phyloP scores from a whole-genome alignment of 2,888 invertebrate species.

The Teleiodes luculella region DNA sequence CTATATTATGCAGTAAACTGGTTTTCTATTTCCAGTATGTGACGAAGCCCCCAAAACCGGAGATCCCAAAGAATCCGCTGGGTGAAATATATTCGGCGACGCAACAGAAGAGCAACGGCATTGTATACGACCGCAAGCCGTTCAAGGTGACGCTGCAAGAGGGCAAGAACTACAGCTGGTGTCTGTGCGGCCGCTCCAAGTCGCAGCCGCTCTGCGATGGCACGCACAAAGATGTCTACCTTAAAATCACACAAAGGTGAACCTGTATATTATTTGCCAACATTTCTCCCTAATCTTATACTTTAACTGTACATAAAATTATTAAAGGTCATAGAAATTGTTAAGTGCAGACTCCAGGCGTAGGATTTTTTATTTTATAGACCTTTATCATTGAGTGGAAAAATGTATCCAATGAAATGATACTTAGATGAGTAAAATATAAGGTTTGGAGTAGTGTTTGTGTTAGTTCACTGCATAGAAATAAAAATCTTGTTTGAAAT shows the following conservation, averaged over 20 bases:
- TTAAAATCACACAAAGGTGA: constrained; percentile 85
- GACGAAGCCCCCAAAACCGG: constrained; percentile 63
- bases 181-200: constrained; percentile 95
- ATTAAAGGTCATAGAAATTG: no score
- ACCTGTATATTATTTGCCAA: neutral
- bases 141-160: constrained; percentile 86
- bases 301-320: no score
- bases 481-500: no score
- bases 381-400: no score
- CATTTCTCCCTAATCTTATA: neutral
- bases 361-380: no score
- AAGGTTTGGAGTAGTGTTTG: no score
- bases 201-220: constrained; percentile 97
- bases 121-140: constrained; percentile 92
- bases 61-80: constrained; percentile 83
- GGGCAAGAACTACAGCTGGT: constrained; percentile 93
- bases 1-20: no score
- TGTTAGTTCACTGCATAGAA: no score
- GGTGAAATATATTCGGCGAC: constrained; percentile 79
- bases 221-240: constrained; percentile 87
- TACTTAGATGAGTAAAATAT: no score
- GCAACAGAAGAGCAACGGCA: constrained; percentile 84
- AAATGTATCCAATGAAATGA: no score
- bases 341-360: no score
- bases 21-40: constrained; percentile 39